Percentiles rank a stretch among this genome's conserved stretches.
Evolutionary conservation across 35 echinoderm and acorn worm genomes (phyloP).

Genomic region (Chiridota heheva): DNA sequence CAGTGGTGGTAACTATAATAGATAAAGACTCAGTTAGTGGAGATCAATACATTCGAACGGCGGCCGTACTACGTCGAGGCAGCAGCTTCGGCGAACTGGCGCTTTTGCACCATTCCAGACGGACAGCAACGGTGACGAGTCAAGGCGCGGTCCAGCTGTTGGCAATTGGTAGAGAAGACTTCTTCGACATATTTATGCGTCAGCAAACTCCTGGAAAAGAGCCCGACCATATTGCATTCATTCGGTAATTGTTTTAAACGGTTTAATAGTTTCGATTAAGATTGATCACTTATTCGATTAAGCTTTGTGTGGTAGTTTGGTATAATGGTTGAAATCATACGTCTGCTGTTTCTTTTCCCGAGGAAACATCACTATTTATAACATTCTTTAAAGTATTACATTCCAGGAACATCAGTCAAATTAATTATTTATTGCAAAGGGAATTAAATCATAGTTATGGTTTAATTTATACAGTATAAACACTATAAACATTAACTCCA

Average conservation of each 20-base stretch:
- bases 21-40: conserved; percentile 58
- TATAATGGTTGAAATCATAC: no score
- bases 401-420: no score
- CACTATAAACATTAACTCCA: no score
- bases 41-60: conserved; percentile 66
- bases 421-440: no score
- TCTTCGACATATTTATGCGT: conserved; percentile 97
- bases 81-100: conserved; percentile 92
- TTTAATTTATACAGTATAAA: no score
- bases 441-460: no score
- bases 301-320: no score
- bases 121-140: conserved; percentile 89
- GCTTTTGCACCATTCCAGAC: conserved; percentile 67
- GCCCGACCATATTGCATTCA: conserved; percentile 79
- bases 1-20: conserved; percentile 87
- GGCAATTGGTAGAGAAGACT: conserved; percentile 88
- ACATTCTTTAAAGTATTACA: no score
- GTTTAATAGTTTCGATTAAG: no score
- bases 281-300: no score
- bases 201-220: conserved; percentile 77
- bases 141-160: conserved; percentile 81
- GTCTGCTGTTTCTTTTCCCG: no score
- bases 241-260: conserved; percentile 51
- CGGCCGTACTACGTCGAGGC: conserved; percentile 78
- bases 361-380: no score